A percentile compares a stretch with the other conserved stretches of the same genome.
phyloP scores from a whole-genome alignment of 2,888 invertebrate species.

The Polyploca ridens region DNA sequence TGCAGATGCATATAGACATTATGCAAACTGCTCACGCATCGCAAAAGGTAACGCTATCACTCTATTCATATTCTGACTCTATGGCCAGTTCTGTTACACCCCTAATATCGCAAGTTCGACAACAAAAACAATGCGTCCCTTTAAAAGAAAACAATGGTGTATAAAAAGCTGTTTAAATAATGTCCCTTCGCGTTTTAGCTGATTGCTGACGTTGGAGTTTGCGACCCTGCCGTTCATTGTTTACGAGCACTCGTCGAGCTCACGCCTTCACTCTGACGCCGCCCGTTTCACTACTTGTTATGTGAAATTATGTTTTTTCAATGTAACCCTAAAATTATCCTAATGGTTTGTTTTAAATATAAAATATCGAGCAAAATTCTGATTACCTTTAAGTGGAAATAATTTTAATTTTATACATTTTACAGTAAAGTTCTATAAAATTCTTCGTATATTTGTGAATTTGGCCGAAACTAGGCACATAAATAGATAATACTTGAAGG shows the following conservation, averaged over 20 bases:
- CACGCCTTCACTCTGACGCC: conserved; percentile 14
- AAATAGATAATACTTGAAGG: no score
- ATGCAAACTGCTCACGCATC: no score
- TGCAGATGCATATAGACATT: no score
- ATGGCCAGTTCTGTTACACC: neutral
- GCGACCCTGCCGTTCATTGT: conserved; percentile 47
- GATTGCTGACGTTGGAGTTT: conserved; percentile 52
- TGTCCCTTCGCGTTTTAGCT: conserved; percentile 56
- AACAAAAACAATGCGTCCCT: conserved; percentile 23
- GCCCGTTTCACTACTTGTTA: conserved; percentile 16
- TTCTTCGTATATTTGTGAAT: no score
- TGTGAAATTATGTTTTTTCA: conserved; percentile 16
- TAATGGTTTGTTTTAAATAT: neutral
- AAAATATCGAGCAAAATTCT: no score
- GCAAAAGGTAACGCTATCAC: no score
- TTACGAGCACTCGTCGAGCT: conserved; percentile 17
- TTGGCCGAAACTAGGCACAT: no score
- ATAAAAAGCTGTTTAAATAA: conserved; percentile 49
- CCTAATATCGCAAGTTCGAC: conserved; percentile 15
- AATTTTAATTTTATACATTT: no score
- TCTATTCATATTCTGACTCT: no score
- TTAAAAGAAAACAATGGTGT: conserved; percentile 31
- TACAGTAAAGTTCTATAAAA: no score
- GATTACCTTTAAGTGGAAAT: no score
- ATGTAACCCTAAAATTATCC: neutral